These are phyloP conservation scores for Austrofundulus limnaeus DNA, from an alignment of 2,113 vertebrate genomes.

Conservation along the genomic window DNA sequence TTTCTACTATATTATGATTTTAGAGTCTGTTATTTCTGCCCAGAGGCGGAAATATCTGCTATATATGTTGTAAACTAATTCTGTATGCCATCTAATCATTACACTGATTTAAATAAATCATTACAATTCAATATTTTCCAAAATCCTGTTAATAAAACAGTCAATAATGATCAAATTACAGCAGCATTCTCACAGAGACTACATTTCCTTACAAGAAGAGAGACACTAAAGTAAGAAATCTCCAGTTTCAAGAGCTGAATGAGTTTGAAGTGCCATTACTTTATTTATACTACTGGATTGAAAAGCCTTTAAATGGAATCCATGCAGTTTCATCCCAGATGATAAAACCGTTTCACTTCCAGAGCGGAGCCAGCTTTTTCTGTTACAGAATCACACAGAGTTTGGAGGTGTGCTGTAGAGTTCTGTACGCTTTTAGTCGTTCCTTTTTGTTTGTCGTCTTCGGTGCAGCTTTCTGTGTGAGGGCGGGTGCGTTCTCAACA, in stretches of 20 bases:
- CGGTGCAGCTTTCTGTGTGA: constrained; percentile 70
- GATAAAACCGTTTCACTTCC: constrained; percentile 18
- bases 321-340: constrained; percentile 40
- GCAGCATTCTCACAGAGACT: constrained; percentile 68
- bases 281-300: constrained; percentile 42
- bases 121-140: constrained; percentile 1
- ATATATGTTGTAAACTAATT: constrained; percentile 8
- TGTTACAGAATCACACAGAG: constrained; percentile 91
- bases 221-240: constrained; percentile 42
- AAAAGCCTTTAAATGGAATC: constrained; percentile 41
- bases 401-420: constrained; percentile 90
- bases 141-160: constrained; percentile 28
- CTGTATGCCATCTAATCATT: constrained; percentile 13
- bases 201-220: constrained; percentile 45
- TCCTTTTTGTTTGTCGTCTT: constrained; percentile 74
- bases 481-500: constrained; percentile 79
- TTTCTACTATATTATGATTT: constrained; percentile 42
- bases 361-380: constrained; percentile 10
- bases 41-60: constrained; percentile 9
- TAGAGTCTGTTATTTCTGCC: too few relatives aligned
- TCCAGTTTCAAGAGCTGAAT: constrained; percentile 42
- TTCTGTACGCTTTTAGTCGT: constrained; percentile 75
- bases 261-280: constrained; percentile 10
- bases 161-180: constrained; percentile 17
- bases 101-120: constrained; percentile 24